phyloP scores from a whole-genome alignment of 2,888 invertebrate species.

The Apeira syringaria region DNA sequence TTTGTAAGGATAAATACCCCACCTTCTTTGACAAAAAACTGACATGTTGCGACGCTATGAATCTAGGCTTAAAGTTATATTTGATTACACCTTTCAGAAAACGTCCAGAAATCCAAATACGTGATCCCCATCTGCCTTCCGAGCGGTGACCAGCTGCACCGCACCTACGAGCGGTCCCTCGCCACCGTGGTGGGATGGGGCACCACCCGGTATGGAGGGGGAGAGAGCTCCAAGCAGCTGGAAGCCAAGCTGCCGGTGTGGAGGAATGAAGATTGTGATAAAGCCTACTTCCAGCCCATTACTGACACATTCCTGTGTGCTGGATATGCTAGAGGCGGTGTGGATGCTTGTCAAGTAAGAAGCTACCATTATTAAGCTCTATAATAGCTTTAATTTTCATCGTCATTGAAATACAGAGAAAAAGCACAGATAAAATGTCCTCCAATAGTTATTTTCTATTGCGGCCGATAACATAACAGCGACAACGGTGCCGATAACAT shows the following conservation, averaged over 20 bases:
- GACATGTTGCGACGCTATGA: too few relatives aligned
- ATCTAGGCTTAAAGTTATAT: too few relatives aligned
- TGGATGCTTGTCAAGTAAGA: conserved; percentile 94
- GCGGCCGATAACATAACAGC: too few relatives aligned
- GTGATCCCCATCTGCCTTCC: conserved; percentile 95
- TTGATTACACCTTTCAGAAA: conserved; percentile 70
- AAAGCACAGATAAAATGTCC: too few relatives aligned
- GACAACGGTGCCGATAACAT: too few relatives aligned
- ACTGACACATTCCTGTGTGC: conserved; percentile 95
- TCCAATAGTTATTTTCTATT: too few relatives aligned
- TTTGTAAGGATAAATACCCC: too few relatives aligned
- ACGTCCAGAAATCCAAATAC: conserved; percentile 92
- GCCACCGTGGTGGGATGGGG: conserved; percentile 97
- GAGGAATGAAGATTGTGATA: conserved; percentile 94
- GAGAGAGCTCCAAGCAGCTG: conserved; percentile 93
- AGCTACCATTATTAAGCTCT: too few relatives aligned
- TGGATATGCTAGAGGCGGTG: conserved; percentile 94
- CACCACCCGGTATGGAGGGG: conserved; percentile 93
- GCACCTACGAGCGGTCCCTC: conserved; percentile 87
- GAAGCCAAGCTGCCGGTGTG: conserved; percentile 94
- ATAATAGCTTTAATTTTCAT: too few relatives aligned
- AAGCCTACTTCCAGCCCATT: conserved; percentile 96
- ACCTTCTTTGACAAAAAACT: too few relatives aligned
- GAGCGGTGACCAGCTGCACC: conserved; percentile 74
- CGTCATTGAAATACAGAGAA: too few relatives aligned